Conservation (phyloP, 2,888 invertebrate species). For the Eupithecia tripunctaria region DNA sequence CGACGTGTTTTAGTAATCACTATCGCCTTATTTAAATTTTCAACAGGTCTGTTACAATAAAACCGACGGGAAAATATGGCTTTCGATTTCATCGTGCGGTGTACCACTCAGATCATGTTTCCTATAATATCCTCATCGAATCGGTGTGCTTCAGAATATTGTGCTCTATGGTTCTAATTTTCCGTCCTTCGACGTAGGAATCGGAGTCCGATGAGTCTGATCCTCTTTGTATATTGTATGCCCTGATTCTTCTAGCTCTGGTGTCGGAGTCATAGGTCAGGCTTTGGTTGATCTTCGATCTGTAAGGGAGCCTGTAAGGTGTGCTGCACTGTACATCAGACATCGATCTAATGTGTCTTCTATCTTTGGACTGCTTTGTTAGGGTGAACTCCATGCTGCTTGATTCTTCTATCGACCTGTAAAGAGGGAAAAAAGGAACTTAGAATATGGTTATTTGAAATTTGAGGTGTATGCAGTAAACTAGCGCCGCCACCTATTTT, state of each 20-base stretch:
- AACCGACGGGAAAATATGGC: conserved; percentile 2
- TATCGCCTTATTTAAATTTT: background rate
- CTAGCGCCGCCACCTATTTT: no score
- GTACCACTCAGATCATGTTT: conserved; percentile 48
- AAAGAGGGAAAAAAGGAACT: conserved; percentile 50
- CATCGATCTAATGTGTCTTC: conserved; percentile 79
- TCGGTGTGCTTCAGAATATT: conserved; percentile 77
- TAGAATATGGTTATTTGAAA: background rate
- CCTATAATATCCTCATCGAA: conserved; percentile 78
- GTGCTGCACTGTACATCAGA: conserved; percentile 80
- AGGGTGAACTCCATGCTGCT: conserved; percentile 65
- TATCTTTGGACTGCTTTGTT: conserved; percentile 71
- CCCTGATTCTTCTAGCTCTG: conserved; percentile 64
- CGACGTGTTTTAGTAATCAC: background rate
- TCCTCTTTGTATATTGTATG: conserved; percentile 60
- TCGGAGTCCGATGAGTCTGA: conserved; percentile 77
- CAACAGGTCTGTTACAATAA: background rate
- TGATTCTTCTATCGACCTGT: conserved; percentile 71
- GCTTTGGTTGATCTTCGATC: conserved; percentile 66
- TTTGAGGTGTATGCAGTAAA: no score
- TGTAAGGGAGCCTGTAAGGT: conserved; percentile 70
- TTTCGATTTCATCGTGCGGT: background rate
- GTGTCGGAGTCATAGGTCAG: conserved; percentile 78
- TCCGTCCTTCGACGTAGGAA: conserved; percentile 63
- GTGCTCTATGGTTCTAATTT: conserved; percentile 65